Evolutionary conservation across 2,797 vertebrate genomes (phyloP).

Genomic region (Podarcis siculus): DNA sequence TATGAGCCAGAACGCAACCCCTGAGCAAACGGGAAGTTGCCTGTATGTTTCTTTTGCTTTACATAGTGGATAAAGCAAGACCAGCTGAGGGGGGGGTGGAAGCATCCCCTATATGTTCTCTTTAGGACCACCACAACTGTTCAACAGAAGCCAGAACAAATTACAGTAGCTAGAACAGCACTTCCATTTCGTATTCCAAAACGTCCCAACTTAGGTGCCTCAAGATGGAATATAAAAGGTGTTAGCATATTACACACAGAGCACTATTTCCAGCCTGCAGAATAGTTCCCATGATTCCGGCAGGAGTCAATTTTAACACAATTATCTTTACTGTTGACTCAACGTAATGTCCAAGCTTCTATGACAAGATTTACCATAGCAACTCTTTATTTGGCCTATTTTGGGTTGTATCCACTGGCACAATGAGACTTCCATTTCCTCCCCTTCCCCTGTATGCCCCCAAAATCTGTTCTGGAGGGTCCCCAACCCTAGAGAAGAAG

Average conservation of each 20-base stretch:
- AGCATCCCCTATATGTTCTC: too few relatives aligned
- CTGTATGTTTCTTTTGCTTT: too few relatives aligned
- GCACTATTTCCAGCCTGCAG: neutral
- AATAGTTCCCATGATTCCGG: neutral
- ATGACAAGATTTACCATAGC: neutral
- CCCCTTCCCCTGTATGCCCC: too few relatives aligned
- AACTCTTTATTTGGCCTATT: neutral
- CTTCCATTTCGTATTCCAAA: neutral
- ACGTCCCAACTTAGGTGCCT: neutral
- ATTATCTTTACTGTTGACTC: neutral
- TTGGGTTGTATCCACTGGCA: too few relatives aligned
- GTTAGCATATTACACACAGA: neutral
- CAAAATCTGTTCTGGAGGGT: too few relatives aligned
- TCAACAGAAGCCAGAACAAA: neutral
- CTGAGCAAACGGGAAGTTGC: too few relatives aligned
- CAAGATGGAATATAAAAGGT: neutral
- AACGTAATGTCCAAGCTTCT: neutral
- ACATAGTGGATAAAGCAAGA: too few relatives aligned
- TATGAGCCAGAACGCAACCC: too few relatives aligned
- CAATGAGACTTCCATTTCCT: too few relatives aligned
- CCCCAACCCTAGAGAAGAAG: too few relatives aligned
- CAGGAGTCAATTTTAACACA: neutral
- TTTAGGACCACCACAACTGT: too few relatives aligned
- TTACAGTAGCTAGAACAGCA: neutral
- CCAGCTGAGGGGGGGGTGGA: too few relatives aligned